Percentiles rank a stretch among this genome's conserved stretches.
Evolutionary conservation across 2,888 invertebrate genomes (phyloP).

Genomic region (Atrina japonica): DNA sequence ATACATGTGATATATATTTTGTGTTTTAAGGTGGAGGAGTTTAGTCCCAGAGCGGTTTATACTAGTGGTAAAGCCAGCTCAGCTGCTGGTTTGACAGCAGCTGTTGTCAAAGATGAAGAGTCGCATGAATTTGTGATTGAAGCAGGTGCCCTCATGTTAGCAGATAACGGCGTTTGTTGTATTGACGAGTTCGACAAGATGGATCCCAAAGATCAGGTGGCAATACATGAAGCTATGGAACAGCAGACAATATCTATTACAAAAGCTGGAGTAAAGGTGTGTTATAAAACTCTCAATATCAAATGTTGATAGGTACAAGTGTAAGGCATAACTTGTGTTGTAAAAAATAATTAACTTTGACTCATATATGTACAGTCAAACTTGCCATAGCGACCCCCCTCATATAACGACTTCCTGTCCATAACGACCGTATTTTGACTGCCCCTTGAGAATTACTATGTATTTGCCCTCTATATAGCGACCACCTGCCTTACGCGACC

Average conservation of each 20-base stretch:
- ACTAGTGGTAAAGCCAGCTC: constrained; percentile 99
- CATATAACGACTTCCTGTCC: no score
- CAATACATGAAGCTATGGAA: constrained; percentile 99
- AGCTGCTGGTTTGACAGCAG: constrained; percentile 99
- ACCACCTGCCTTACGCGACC: no score
- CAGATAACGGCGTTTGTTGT: constrained; percentile 98
- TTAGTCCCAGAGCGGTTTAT: constrained; percentile 97
- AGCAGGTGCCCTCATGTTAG: constrained; percentile 99
- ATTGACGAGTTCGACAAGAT: constrained; percentile 99
- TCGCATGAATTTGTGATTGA: constrained; percentile 99
- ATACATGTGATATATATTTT: no score
- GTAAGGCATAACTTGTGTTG: no score
- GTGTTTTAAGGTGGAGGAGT: constrained; percentile 87
- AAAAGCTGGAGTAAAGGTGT: constrained; percentile 86
- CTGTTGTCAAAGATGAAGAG: constrained; percentile 98
- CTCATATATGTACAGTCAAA: no score
- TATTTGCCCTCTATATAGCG: no score
- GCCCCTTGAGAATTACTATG: no score
- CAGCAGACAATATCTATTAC: constrained; percentile 99
- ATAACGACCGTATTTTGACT: no score
- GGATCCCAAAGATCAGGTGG: constrained; percentile 98
- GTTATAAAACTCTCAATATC: constrained; percentile 22
- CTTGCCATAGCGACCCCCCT: no score
- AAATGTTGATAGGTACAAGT: no score
- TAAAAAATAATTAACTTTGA: no score